Base-by-base conservation (phyloP, 2,113 vertebrate genomes). In the Daubentonia madagascariensis region DNA sequence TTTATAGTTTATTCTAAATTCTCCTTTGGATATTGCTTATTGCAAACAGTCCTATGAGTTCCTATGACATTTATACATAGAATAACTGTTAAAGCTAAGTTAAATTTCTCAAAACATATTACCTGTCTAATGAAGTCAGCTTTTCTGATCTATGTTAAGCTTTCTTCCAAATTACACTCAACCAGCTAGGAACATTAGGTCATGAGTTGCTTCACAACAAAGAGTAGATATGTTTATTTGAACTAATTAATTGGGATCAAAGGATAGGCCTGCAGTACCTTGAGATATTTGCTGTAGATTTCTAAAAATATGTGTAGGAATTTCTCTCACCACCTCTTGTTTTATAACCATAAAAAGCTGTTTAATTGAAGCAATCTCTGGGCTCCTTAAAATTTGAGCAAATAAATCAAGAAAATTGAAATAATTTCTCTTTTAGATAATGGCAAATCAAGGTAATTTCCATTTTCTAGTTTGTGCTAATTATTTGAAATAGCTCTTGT, bases 1-100 rank as follows among this genome's bases (percentile, higher is more conserved):
- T 97, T 94, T 94, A 89, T 92, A 83, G 73, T 89, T 95, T 83
- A 70, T 72, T 94, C 52, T 95, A 96, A 80, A 84, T 84, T 89
- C 13, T 86, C 45, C 30, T 90, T 50, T 78, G 65, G 23, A 75
- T 80, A 43, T 92, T 85, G 52, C 72, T 94, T 81, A 89, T 83
- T 97, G 40, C 6, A 90, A 61, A 76, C 2, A 96, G 43, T 86
- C 79, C 65, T 83, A 40, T 45, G 67, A 86, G 65, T 92, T 93
- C 52, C 52, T 92, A 45, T 83, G 37, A 89, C 52, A 94, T 92
- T 94, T 85, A 85, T 59, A 43, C 17, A 57, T 37, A 89, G 50
- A 89, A 50, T 85, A 89, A 78, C n/a, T 72, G 9, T 85, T 89
- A 91, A 91, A 89, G 5, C 45, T 65, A 81, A 94, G 59, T 85